Conservation (phyloP, 2,797 vertebrate genomes). For the Lacerta viridis region DNA sequence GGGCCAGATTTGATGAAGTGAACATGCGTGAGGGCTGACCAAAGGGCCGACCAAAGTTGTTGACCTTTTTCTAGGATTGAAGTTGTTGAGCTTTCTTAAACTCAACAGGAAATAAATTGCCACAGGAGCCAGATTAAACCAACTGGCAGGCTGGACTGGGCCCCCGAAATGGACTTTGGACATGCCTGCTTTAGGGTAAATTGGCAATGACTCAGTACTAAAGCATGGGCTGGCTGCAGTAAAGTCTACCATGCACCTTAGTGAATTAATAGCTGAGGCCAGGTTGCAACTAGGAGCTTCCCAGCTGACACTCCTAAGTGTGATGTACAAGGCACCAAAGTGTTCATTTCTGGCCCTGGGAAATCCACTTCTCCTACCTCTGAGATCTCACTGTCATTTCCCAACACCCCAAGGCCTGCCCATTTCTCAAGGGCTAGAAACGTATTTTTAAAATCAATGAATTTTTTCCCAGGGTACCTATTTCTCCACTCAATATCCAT, state of each 20-base stretch:
- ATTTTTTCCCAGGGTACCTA: not conserved
- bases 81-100: too few relatives aligned
- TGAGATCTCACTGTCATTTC: not conserved
- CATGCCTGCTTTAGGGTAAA: not conserved
- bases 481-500: not conserved
- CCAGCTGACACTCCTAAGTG: not conserved
- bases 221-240: not conserved
- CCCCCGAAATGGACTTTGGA: too few relatives aligned
- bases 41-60: too few relatives aligned
- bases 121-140: too few relatives aligned
- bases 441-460: not conserved
- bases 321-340: not conserved
- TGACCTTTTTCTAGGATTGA: too few relatives aligned
- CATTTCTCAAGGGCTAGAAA: not conserved
- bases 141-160: too few relatives aligned
- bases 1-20: too few relatives aligned
- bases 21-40: too few relatives aligned
- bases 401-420: not conserved
- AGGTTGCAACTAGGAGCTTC: not conserved
- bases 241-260: too few relatives aligned
- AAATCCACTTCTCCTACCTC: not conserved
- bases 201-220: not conserved
- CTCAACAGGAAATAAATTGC: too few relatives aligned
- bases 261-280: not conserved
- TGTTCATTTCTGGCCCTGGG: not conserved